Percentiles rank a stretch among this genome's conserved stretches.
phyloP scores from a whole-genome alignment of 2,888 invertebrate species.

The Heteromyza rotundicornis region DNA sequence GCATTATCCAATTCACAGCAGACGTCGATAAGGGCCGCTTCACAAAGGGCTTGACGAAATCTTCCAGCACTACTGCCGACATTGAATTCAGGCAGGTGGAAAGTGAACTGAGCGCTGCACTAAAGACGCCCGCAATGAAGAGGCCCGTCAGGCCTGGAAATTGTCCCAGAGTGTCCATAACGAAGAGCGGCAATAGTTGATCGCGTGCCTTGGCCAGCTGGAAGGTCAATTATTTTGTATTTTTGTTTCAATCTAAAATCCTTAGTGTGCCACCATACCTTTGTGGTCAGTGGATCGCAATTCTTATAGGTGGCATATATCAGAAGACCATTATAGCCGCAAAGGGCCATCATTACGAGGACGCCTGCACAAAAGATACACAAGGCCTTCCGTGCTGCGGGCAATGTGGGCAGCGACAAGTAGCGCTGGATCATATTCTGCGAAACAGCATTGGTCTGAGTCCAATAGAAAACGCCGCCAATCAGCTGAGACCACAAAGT shows the following conservation, averaged over 20 bases:
- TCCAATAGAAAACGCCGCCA: conserved; percentile 80
- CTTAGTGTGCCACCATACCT: conserved; percentile 44
- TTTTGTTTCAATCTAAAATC: too few species aligned
- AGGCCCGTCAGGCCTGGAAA: conserved; percentile 84
- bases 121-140: conserved; percentile 89
- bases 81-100: conserved; percentile 81
- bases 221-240: conserved; percentile 27
- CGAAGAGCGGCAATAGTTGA: conserved; percentile 82
- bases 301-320: conserved; percentile 71
- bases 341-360: conserved; percentile 64
- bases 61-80: conserved; percentile 78
- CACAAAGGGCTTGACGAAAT: conserved; percentile 72
- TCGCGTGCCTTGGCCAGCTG: conserved; percentile 75
- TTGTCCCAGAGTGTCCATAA: conserved; percentile 80
- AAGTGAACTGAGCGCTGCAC: conserved; percentile 82
- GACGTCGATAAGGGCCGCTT: conserved; percentile 66
- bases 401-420: conserved; percentile 74
- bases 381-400: conserved; percentile 67
- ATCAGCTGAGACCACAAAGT: conserved; percentile 81
- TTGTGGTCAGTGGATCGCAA: conserved; percentile 72
- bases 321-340: conserved; percentile 69
- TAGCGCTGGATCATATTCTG: conserved; percentile 90
- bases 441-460: conserved; percentile 80
- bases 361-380: conserved; percentile 67
- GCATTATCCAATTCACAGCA: conserved; percentile 70